A percentile compares a stretch with the other conserved stretches of the same genome.
Evolutionary conservation across 2,888 invertebrate species (phyloP).

Genomic region (Nomada ferruginata): DNA sequence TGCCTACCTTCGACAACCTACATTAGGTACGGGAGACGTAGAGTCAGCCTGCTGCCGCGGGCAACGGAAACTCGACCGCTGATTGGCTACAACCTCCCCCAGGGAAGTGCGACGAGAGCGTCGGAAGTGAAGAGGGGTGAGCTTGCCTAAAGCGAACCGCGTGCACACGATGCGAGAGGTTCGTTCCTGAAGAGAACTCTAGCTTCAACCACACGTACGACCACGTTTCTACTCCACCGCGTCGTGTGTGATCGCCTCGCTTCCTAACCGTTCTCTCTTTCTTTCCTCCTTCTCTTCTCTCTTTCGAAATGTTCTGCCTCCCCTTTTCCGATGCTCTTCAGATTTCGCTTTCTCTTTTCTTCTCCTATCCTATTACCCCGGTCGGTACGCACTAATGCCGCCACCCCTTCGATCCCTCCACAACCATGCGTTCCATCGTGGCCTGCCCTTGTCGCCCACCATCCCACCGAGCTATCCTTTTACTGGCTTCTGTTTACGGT

Average conservation of each 20-base stretch:
- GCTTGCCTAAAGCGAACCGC: constrained; percentile 57
- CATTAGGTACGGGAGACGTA: constrained; percentile 63
- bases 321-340: constrained; percentile 38
- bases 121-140: constrained; percentile 73
- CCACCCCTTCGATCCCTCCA: constrained; percentile 71
- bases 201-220: background rate
- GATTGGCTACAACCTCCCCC: constrained; percentile 73
- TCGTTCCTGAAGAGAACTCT: background rate
- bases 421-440: constrained; percentile 54
- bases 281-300: constrained; percentile 24
- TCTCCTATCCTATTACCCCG: constrained; percentile 41
- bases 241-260: constrained; percentile 52
- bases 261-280: background rate
- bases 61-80: constrained; percentile 65
- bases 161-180: constrained; percentile 64
- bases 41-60: constrained; percentile 65
- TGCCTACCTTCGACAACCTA: constrained; percentile 66
- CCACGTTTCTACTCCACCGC: background rate
- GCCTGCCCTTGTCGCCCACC: constrained; percentile 60
- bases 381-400: constrained; percentile 64
- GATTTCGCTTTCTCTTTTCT: constrained; percentile 60
- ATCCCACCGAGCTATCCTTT: constrained; percentile 48
- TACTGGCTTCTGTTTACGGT: constrained; percentile 44
- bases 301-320: constrained; percentile 17
- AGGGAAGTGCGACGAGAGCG: constrained; percentile 70